Conservation (phyloP, 2,888 invertebrate species). For the Gortyna flavago region DNA sequence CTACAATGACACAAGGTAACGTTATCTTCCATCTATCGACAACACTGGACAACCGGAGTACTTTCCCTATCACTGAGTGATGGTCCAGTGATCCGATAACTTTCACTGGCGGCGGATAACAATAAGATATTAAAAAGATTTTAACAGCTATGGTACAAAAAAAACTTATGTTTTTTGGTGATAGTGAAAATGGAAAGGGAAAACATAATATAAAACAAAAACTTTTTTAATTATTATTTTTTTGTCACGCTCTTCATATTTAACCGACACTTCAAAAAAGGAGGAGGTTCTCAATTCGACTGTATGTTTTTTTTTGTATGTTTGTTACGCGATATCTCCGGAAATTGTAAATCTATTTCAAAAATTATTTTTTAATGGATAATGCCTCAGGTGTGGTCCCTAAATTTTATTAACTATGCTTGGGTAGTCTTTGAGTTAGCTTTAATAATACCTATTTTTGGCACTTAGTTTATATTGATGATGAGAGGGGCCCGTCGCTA, state of each 20-base stretch:
- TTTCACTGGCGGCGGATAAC: constrained; percentile 64
- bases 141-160: neutral
- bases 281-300: too few species aligned
- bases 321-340: too few species aligned
- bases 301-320: too few species aligned
- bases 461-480: too few species aligned
- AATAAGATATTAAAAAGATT: constrained; percentile 37
- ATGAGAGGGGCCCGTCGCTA: too few species aligned
- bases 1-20: constrained; percentile 45
- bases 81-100: constrained; percentile 62
- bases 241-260: neutral
- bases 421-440: too few species aligned
- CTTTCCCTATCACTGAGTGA: constrained; percentile 66
- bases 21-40: constrained; percentile 48
- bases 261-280: too few species aligned
- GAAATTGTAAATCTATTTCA: too few species aligned
- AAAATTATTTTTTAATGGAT: too few species aligned
- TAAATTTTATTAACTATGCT: too few species aligned
- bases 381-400: too few species aligned
- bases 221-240: neutral
- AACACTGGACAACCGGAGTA: constrained; percentile 55
- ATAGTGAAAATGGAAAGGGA: neutral
- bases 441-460: too few species aligned
- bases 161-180: neutral
- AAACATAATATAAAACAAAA: neutral